A percentile compares a stretch with the other conserved stretches of the same genome.
phyloP scores from a whole-genome alignment of 2,888 invertebrate species.

The Eupeodes luniger region DNA sequence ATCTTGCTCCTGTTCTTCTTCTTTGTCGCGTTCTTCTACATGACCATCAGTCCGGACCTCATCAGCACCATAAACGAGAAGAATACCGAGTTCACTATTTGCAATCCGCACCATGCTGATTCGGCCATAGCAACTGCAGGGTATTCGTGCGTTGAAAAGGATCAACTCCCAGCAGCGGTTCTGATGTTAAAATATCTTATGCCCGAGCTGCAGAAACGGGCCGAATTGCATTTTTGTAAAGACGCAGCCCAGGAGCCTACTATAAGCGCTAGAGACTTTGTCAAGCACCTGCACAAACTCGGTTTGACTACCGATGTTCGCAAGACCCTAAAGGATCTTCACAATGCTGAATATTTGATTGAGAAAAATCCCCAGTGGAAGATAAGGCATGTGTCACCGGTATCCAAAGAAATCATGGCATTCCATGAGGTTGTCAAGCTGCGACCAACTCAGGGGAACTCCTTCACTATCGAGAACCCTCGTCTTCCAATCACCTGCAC shows the following conservation, averaged over 20 bases:
- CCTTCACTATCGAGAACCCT: slow-evolving; percentile 81
- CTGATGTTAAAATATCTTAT: slow-evolving; percentile 87
- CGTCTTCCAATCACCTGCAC: slow-evolving; percentile 82
- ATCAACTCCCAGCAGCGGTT: slow-evolving; percentile 87
- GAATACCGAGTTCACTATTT: slow-evolving; percentile 86
- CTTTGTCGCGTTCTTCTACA: slow-evolving; percentile 88
- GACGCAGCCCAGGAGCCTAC: slow-evolving; percentile 85
- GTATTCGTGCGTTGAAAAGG: slow-evolving; percentile 87
- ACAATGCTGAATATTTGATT: slow-evolving; percentile 88
- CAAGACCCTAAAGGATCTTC: slow-evolving; percentile 83
- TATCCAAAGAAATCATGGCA: slow-evolving; percentile 82
- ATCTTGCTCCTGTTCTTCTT: slow-evolving; percentile 88
- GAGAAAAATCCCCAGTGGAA: slow-evolving; percentile 91
- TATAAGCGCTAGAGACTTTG: slow-evolving; percentile 87
- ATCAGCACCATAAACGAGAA: slow-evolving; percentile 81
- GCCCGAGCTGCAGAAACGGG: slow-evolving; percentile 87
- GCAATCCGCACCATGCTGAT: slow-evolving; percentile 84
- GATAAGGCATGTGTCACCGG: slow-evolving; percentile 86
- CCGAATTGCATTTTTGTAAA: slow-evolving; percentile 82
- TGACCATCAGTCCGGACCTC: slow-evolving; percentile 85
- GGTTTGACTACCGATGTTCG: slow-evolving; percentile 52
- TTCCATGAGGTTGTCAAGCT: slow-evolving; percentile 85
- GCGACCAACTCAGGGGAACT: slow-evolving; percentile 77
- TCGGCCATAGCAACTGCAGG: slow-evolving; percentile 84
- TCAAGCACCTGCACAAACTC: slow-evolving; percentile 84